These are phyloP conservation scores for Taeniopygia guttata DNA, from an alignment of 2,797 vertebrate genomes.

Conservation along the genomic window DNA sequence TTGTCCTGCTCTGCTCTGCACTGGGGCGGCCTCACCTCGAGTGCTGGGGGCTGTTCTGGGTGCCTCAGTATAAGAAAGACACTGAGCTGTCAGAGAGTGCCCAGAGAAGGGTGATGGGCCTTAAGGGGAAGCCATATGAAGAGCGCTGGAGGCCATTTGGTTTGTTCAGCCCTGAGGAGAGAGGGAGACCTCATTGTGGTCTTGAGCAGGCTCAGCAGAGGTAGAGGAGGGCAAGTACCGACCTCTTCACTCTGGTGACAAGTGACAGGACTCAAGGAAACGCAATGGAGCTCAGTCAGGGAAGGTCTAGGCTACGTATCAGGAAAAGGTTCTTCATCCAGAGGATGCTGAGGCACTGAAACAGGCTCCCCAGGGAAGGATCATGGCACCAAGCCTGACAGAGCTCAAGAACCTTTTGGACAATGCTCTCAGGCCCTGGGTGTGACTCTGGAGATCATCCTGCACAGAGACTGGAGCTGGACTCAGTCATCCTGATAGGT, in stretches of 20 bases:
- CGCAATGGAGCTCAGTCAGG: accelerated
- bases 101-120: neutral
- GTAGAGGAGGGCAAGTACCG: neutral
- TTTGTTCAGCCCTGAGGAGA: neutral
- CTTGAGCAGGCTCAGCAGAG: neutral
- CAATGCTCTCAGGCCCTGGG: neutral
- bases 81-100: neutral
- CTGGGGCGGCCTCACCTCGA: neutral
- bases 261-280: neutral
- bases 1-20: neutral
- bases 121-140: neutral
- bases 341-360: accelerated
- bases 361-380: neutral
- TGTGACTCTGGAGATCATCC: neutral
- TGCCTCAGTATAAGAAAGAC: accelerated
- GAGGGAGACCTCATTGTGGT: neutral
- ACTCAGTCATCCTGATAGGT: neutral
- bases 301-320: neutral
- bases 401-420: neutral
- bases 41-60: neutral
- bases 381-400: neutral
- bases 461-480: no score
- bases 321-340: neutral
- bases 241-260: neutral
- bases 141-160: accelerated